A percentile compares a stretch with the other conserved stretches of the same genome.
phyloP scores from a whole-genome alignment of 1,140 invertebrate genomes.

The Leucophenga varia region DNA sequence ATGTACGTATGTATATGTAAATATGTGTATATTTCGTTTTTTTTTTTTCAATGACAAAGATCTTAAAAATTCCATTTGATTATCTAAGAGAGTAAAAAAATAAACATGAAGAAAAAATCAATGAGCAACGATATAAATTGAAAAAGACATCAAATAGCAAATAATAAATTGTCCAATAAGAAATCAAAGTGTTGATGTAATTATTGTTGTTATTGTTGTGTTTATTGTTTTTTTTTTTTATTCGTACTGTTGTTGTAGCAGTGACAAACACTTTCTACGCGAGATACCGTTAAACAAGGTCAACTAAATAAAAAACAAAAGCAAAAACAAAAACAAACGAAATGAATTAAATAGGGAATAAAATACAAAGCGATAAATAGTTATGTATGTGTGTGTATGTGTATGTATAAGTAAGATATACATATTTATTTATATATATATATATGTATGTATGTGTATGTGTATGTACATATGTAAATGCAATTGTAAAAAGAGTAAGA shows the following conservation, averaged over 20 bases:
- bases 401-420: too few species aligned
- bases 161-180: too few species aligned
- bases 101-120: neutral
- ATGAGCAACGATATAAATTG: neutral
- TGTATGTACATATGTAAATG: too few species aligned
- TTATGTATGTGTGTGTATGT: constrained; percentile 10
- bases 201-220: constrained; percentile 35
- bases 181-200: constrained; percentile 14
- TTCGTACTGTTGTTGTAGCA: too few species aligned
- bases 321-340: constrained; percentile 4
- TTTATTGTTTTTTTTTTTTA: neutral
- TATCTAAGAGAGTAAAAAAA: too few species aligned
- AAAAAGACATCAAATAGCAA: constrained; percentile 3
- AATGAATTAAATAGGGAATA: neutral
- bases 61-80: constrained; percentile 21
- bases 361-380: neutral
- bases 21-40: too few species aligned
- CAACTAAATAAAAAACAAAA: constrained; percentile 22
- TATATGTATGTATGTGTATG: too few species aligned
- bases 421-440: too few species aligned
- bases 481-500: too few species aligned
- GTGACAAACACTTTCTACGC: constrained; percentile 45
- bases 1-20: too few species aligned
- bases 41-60: constrained; percentile 42
- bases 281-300: constrained; percentile 51